These are phyloP conservation scores for Nothocercus nigrocapillus DNA, from an alignment of 2,113 vertebrate species.

Conservation along the genomic window DNA sequence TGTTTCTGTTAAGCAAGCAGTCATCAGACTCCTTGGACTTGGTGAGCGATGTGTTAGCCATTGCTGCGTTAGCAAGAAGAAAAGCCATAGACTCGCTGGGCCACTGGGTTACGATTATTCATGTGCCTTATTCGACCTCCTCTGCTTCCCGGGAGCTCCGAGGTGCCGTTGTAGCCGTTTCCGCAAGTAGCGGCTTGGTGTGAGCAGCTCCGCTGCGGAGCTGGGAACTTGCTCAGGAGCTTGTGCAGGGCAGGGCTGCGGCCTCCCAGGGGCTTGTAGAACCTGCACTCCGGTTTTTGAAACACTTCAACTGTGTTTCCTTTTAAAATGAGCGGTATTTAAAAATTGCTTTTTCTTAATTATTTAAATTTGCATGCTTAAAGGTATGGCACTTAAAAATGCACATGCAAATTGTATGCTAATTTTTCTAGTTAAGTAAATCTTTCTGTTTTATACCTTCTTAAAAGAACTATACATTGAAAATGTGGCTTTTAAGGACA, in stretches of 20 bases:
- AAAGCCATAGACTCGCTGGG: background rate
- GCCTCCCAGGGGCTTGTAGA: background rate
- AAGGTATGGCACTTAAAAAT: background rate
- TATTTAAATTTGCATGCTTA: background rate
- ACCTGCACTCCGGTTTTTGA: background rate
- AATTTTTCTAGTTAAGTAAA: background rate
- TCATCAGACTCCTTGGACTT: slow-evolving; percentile 68
- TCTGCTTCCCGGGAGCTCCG: background rate
- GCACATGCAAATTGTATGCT: background rate
- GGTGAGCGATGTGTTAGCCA: slow-evolving; percentile 65
- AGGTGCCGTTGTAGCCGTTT: background rate
- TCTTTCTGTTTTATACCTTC: background rate
- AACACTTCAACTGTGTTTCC: background rate
- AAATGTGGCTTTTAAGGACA: background rate
- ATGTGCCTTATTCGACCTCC: background rate
- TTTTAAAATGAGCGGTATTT: background rate
- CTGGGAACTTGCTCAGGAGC: background rate
- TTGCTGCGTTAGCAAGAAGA: background rate
- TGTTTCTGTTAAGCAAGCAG: slow-evolving; percentile 46
- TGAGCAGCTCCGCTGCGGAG: background rate
- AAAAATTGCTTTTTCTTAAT: background rate
- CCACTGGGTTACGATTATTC: background rate
- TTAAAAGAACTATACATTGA: background rate
- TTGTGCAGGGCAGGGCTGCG: background rate
- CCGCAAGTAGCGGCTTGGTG: background rate